Percentiles rank a stretch among this genome's conserved stretches.
Evolutionary conservation across 2,113 vertebrate species (phyloP).

Genomic region (Lasiurus cinereus): DNA sequence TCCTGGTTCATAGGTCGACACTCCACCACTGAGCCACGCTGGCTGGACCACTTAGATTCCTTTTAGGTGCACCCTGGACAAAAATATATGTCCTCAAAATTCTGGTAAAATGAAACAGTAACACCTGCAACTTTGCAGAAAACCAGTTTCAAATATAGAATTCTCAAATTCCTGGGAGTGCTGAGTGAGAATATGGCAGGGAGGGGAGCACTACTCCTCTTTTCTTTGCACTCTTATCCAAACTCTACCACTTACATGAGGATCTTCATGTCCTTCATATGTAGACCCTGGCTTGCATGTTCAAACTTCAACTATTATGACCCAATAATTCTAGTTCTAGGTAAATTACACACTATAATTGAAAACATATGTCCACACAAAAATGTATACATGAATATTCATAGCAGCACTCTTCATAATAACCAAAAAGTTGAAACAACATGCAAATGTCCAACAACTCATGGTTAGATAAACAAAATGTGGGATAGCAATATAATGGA

Average conservation of each 20-base stretch:
- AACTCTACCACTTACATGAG: background rate
- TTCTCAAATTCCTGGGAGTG: background rate
- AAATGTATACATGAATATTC: background rate
- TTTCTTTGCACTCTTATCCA: background rate
- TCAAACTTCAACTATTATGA: background rate
- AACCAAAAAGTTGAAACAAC: background rate
- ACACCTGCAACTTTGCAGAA: background rate
- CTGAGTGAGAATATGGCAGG: background rate
- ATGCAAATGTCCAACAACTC: background rate
- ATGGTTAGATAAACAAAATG: conserved; percentile 28
- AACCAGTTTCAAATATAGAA: background rate
- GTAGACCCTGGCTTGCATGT: background rate
- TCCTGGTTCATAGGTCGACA: too few relatives aligned
- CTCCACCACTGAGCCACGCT: too few relatives aligned
- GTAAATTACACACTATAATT: background rate
- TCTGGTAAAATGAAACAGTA: background rate
- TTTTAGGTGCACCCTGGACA: background rate
- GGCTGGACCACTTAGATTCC: background rate
- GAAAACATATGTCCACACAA: background rate
- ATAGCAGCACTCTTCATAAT: background rate
- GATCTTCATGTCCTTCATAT: background rate
- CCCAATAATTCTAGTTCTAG: background rate
- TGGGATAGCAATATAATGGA: background rate
- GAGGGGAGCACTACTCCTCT: background rate
- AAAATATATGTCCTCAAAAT: background rate